Evolutionary conservation across 2,797 vertebrate genomes (phyloP).

Genomic region (Rhinichthys osculus): DNA sequence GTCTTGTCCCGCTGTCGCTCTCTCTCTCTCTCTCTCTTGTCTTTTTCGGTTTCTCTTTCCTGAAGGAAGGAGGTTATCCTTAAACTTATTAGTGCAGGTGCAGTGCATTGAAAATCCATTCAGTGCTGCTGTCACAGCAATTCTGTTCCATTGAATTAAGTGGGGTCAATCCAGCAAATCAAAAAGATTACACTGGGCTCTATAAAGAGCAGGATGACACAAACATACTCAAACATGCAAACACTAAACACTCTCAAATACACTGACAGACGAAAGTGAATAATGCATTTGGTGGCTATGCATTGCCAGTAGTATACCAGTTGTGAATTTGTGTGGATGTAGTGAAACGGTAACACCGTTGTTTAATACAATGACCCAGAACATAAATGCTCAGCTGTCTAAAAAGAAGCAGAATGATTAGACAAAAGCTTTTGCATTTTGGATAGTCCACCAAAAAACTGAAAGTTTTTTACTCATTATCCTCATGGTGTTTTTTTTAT

Average conservation of each 20-base stretch:
- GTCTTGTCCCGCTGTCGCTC: not conserved
- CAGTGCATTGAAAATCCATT: slow-evolving; percentile 78
- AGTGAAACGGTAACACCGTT: not conserved
- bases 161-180: slow-evolving; percentile 78
- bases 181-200: slow-evolving; percentile 70
- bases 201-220: slow-evolving; percentile 62
- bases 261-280: not conserved
- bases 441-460: not conserved
- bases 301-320: not conserved
- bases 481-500: not conserved
- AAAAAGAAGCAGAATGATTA: not conserved
- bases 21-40: not conserved
- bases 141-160: slow-evolving; percentile 79
- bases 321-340: not conserved
- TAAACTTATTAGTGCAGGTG: slow-evolving; percentile 76
- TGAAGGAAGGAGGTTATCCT: slow-evolving; percentile 66
- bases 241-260: slow-evolving; percentile 34
- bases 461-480: not conserved
- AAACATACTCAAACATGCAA: slow-evolving; percentile 34
- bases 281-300: not conserved
- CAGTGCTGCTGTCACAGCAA: slow-evolving; percentile 77
- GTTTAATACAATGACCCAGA: not conserved
- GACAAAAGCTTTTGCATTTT: not conserved
- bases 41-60: slow-evolving; percentile 29
- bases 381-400: not conserved